These are phyloP conservation scores for Emydura subglobosa DNA, from an alignment of 2,113 vertebrate species.

Conservation along the genomic window DNA sequence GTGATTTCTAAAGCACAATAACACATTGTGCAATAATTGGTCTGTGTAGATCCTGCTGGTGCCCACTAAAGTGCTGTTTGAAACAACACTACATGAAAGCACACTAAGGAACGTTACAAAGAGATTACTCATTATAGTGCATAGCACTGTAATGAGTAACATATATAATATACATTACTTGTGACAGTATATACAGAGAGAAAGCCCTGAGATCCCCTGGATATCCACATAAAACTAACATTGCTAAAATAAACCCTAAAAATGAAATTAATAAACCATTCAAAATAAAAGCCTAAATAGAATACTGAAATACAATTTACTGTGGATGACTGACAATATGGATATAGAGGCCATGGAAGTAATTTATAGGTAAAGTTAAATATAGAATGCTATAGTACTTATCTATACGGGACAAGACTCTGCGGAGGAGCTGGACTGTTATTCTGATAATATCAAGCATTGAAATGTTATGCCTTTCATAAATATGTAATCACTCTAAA, in stretches of 20 bases:
- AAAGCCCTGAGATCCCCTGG: not conserved
- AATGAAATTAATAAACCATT: not conserved
- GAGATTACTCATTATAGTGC: not conserved
- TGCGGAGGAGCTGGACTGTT: not conserved
- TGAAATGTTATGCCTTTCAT: not conserved
- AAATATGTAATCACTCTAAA: not conserved
- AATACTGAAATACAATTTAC: not conserved
- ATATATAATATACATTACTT: not conserved
- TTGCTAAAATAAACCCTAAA: not conserved
- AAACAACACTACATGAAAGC: not conserved
- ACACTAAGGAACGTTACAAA: not conserved
- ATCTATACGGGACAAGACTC: not conserved
- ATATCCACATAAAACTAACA: not conserved
- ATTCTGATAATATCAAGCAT: not conserved
- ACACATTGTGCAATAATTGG: not conserved
- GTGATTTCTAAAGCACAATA: not conserved
- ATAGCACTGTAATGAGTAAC: not conserved
- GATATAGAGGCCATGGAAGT: not conserved
- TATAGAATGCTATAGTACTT: not conserved
- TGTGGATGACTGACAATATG: not conserved
- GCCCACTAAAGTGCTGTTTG: not conserved
- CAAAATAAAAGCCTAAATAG: not conserved
- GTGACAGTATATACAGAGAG: not conserved
- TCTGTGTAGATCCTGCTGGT: not conserved
- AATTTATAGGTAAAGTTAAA: not conserved